Conservation (phyloP, 2,113 vertebrate species). For the Chionis minor region DNA sequence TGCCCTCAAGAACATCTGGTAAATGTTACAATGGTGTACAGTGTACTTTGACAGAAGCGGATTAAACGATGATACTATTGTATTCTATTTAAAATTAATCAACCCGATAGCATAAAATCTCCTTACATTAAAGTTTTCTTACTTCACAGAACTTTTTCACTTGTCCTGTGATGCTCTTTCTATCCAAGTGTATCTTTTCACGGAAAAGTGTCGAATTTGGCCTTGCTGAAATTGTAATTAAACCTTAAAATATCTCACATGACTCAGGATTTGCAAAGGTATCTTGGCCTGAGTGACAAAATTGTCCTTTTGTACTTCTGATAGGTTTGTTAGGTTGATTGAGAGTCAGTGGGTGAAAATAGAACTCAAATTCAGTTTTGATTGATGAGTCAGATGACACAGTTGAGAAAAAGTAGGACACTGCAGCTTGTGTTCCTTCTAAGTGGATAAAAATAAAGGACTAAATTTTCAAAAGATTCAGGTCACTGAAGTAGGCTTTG, state of each 20-base stretch:
- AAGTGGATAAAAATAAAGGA: slow-evolving; percentile 63
- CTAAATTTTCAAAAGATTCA: slow-evolving; percentile 60
- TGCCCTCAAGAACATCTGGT: not conserved
- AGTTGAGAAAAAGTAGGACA: slow-evolving; percentile 58
- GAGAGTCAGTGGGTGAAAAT: slow-evolving; percentile 48
- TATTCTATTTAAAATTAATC: not conserved
- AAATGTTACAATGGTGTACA: not conserved
- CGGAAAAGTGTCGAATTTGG: not conserved
- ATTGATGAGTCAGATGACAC: slow-evolving; percentile 62
- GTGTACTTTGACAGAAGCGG: not conserved
- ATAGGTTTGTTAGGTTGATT: slow-evolving; percentile 25
- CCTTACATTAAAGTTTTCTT: not conserved
- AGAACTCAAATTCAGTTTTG: slow-evolving; percentile 37
- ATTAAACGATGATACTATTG: not conserved
- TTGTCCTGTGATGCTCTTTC: not conserved
- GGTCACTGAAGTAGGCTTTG: slow-evolving; percentile 55
- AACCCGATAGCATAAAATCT: not conserved
- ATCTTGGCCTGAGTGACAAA: not conserved
- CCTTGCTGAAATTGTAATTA: not conserved
- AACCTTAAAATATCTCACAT: not conserved
- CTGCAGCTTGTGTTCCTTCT: slow-evolving; percentile 7
- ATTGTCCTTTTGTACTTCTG: not conserved
- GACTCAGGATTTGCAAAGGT: not conserved
- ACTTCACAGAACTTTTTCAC: not conserved
- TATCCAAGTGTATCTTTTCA: not conserved